phyloP scores from a whole-genome alignment of 2,888 invertebrate genomes.

The Mactromeris polynyma region DNA sequence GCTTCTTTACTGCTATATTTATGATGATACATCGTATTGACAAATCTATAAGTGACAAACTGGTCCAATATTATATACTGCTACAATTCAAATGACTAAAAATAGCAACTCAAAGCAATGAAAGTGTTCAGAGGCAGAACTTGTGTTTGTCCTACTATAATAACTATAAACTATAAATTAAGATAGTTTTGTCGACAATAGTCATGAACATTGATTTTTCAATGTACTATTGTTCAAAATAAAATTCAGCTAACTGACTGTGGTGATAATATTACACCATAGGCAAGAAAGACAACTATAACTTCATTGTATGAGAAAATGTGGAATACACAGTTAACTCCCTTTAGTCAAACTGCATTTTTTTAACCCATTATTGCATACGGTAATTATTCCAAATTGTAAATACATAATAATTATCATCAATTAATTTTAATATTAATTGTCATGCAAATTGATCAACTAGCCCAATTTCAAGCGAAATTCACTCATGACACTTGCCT shows the following conservation, averaged over 20 bases:
- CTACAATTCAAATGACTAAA: no score
- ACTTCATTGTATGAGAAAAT: background rate
- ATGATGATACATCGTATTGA: no score
- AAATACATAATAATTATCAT: background rate
- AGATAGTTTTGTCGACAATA: no score
- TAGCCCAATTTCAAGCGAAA: constrained; percentile 1
- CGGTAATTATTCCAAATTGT: background rate
- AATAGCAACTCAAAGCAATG: no score
- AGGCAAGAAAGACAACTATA: background rate
- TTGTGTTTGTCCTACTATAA: no score
- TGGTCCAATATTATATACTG: no score
- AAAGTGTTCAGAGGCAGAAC: no score
- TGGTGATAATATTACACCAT: background rate
- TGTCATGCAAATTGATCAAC: background rate
- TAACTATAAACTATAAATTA: no score
- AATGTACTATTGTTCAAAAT: background rate
- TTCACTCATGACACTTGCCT: background rate
- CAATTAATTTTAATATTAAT: background rate
- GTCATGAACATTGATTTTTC: no score
- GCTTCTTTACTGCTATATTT: no score
- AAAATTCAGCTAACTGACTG: background rate
- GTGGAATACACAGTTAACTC: background rate
- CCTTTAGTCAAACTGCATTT: background rate
- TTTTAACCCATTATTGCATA: background rate
- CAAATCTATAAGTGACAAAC: no score